A percentile compares a stretch with the other conserved stretches of the same genome.
Evolutionary conservation across 2,888 invertebrate species (phyloP).

Genomic region (Stegana nigrithorax): DNA sequence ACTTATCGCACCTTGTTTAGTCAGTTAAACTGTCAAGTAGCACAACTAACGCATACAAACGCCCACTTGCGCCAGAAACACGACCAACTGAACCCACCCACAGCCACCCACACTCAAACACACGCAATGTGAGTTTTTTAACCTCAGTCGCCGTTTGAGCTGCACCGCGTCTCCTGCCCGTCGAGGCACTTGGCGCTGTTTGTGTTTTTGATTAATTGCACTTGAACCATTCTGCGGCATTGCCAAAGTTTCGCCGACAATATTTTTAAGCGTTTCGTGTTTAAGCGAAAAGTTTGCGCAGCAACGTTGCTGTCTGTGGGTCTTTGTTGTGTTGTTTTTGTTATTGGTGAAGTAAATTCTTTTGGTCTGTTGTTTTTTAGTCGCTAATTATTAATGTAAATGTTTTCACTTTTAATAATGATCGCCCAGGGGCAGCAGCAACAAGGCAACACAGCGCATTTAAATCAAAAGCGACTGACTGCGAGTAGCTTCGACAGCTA

Average conservation of each 20-base stretch:
- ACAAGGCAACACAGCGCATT: neutral
- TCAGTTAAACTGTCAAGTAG: constrained; percentile 55
- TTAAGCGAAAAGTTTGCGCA: neutral
- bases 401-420: constrained; percentile 53
- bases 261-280: constrained; percentile 18
- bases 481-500: too few relatives aligned
- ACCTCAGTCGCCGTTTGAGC: constrained; percentile 15
- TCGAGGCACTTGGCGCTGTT: neutral
- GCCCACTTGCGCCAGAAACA: too few relatives aligned
- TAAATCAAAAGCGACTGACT: neutral
- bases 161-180: too few relatives aligned
- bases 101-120: neutral
- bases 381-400: constrained; percentile 62
- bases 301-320: neutral
- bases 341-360: too few relatives aligned
- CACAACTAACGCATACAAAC: neutral
- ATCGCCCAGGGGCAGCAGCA: neutral
- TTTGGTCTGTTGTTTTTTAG: constrained; percentile 12
- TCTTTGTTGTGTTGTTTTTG: constrained; percentile 21
- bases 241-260: constrained; percentile 37
- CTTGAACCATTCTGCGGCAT: constrained; percentile 37
- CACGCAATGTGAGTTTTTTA: constrained; percentile 38
- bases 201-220: constrained; percentile 57
- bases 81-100: too few relatives aligned
- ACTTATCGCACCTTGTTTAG: constrained; percentile 63